Percentiles rank a stretch among this genome's conserved stretches.
Conservation (phyloP, 2,113 vertebrate genomes). For the Pelusios castaneus region DNA sequence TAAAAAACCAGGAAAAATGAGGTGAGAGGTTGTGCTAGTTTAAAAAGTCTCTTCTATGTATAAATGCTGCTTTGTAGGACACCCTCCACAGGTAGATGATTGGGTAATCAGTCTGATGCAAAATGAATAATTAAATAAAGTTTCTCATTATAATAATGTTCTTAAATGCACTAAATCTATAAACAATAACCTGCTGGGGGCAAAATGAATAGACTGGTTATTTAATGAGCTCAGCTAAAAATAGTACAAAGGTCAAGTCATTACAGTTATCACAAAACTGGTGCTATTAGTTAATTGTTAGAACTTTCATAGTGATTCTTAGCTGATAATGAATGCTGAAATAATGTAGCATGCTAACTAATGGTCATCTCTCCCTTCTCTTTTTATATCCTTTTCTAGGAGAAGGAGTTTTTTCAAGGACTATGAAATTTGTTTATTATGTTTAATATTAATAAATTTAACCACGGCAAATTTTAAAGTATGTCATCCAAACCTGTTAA, state of each 20-base stretch:
- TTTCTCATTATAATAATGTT: constrained; percentile 38
- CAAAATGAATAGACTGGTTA: not conserved
- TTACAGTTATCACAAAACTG: not conserved
- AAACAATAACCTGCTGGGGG: not conserved
- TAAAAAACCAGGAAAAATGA: constrained; percentile 51
- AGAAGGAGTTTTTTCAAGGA: not conserved
- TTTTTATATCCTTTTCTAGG: not conserved
- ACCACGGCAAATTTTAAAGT: not conserved
- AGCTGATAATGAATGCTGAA: not conserved
- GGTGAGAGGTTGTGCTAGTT: constrained; percentile 50
- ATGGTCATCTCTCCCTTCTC: not conserved
- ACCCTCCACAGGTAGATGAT: constrained; percentile 29
- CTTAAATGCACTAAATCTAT: constrained; percentile 19
- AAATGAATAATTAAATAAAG: constrained; percentile 55
- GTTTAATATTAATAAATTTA: not conserved
- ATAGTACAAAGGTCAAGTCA: not conserved
- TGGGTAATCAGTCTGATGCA: not conserved
- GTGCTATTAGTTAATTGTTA: not conserved
- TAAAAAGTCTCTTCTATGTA: constrained; percentile 38
- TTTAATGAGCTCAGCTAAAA: constrained; percentile 34
- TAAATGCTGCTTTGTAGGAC: constrained; percentile 44
- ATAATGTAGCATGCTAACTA: not conserved
- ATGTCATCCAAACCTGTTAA: not conserved
- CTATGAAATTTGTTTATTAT: not conserved
- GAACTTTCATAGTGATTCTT: not conserved